These are phyloP conservation scores for Pseudococcus jackbeardsleyi DNA, from an alignment of 2,888 invertebrate species.

Conservation along the genomic window DNA sequence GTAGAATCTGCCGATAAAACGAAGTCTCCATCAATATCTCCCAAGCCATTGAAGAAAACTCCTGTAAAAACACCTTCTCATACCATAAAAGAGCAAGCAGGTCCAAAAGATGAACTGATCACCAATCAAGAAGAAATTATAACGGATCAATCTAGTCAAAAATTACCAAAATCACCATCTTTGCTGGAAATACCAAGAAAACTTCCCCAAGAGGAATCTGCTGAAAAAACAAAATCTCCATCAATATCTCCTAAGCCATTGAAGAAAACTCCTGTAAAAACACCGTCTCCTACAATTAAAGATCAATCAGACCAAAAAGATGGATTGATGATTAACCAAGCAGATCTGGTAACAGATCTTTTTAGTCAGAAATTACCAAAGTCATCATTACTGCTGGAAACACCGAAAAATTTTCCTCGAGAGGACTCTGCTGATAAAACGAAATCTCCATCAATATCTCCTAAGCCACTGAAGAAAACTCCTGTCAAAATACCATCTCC, in stretches of 20 bases:
- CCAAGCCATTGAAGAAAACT: background rate
- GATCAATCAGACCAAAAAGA: background rate
- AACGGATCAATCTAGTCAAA: background rate
- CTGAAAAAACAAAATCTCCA: background rate
- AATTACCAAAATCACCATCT: conserved; percentile 3
- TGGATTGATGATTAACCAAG: background rate
- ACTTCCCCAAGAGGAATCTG: background rate
- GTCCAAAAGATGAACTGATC: background rate
- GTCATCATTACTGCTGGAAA: background rate
- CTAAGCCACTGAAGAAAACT: background rate
- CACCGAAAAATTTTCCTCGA: background rate
- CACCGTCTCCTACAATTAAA: background rate
- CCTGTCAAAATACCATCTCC: background rate
- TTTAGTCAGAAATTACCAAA: conserved; percentile 23
- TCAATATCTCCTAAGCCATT: background rate
- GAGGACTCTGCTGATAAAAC: background rate
- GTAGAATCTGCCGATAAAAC: background rate
- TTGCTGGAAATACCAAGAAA: background rate
- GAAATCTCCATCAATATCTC: background rate
- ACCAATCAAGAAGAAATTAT: background rate
- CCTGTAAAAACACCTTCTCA: background rate
- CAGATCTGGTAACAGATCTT: background rate
- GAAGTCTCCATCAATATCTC: background rate
- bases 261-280: background rate
- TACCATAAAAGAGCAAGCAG: background rate